Evolutionary conservation across 2,888 invertebrate genomes (phyloP).

Genomic region (Conus canariensis): DNA sequence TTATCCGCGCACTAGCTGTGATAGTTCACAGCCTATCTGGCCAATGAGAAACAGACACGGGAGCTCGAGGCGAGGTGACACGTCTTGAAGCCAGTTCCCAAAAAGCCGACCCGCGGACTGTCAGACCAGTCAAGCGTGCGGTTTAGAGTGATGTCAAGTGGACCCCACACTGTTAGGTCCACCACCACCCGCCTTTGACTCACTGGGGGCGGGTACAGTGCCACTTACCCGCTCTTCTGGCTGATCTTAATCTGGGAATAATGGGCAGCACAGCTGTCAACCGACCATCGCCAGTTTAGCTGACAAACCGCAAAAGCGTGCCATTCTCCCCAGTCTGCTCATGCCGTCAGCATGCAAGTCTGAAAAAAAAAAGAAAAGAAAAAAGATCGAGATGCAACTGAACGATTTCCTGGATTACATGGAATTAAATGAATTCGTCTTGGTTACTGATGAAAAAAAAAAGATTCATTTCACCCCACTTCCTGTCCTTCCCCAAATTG

Average conservation of each 20-base stretch:
- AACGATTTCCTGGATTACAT: neutral
- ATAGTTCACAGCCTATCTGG: neutral
- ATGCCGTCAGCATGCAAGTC: no score
- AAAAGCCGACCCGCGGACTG: neutral
- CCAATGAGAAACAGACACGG: neutral
- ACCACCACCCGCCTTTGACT: conserved; percentile 24
- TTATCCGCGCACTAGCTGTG: no score
- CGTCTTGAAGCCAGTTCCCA: neutral
- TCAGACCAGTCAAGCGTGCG: neutral
- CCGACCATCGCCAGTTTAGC: neutral
- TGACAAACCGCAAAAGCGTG: conserved; percentile 2
- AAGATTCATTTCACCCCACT: no score
- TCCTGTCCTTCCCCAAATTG: no score
- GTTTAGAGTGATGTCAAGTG: conserved; percentile 28
- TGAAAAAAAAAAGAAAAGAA: no score
- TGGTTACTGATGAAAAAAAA: no score
- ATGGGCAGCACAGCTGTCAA: neutral
- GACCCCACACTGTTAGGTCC: neutral
- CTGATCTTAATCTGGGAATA: conserved; percentile 24
- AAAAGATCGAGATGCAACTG: no score
- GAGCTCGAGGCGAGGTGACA: neutral
- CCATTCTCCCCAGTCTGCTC: no score
- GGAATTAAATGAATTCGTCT: no score
- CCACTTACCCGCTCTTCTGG: neutral
- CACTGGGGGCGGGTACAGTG: conserved; percentile 1